Base-by-base conservation (phyloP, 2,888 invertebrate genomes). In the Euplagia quadripunctaria region DNA sequence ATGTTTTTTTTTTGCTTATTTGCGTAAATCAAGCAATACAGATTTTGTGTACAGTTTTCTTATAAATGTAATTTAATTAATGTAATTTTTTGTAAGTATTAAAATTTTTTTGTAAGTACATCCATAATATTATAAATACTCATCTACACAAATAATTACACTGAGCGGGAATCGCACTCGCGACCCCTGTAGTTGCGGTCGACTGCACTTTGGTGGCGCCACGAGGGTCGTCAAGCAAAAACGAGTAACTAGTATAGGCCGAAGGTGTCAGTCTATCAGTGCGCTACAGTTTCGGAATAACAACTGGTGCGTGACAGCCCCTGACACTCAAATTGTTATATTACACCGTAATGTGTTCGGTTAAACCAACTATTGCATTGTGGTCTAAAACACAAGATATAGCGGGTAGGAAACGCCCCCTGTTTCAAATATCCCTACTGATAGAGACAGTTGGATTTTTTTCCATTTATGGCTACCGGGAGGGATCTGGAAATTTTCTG, bases 311-410 rank as follows among this genome's bases (percentile, higher is more conserved):
- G 82, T 72, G 75, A 82, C 9, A 31, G 69, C 12, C 83, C 83
- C 78, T 77, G 84, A 79, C 82, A 77, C 75, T 51, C 42, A 68
- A 70, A 66, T 76, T 77, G 70, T 77, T 82, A 58, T 79, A 78
- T 73, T 76, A 71, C 46, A 75, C 65, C 65, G 74, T 76, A 68
- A 83, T 79, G 64, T 85, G 78, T 82, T 78, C 52, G 66, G 69
- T 79, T 79, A 69, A 65, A 74, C 74, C 84, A 77, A 74, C 74
- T 77, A 70, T 55, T 49, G 52, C 42, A n/a, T 4, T 58, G n/a
- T 76, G 66, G 76, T 9, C 4, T 12, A 68, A 71, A 17, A 61
- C 16, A 69, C 4, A 77, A n/a, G 69, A 73, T 49, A n/a, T 1
- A 71, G 79, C 81, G 79, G 17, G 20, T 14, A 42, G 20, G 52